Conservation (phyloP, 2,888 invertebrate genomes). For the Cephus runcator region DNA sequence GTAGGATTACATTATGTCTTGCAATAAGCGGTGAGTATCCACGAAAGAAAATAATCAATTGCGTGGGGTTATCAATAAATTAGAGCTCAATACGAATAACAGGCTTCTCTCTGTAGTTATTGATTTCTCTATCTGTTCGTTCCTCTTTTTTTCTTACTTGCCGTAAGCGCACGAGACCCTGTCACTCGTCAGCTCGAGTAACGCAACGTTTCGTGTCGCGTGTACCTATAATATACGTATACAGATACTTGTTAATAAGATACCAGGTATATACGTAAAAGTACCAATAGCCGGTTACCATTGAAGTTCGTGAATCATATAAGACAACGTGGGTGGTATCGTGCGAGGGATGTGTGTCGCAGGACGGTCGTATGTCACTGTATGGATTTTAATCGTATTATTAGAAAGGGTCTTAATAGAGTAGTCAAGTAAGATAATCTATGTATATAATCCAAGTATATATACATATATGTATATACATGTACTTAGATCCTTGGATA, state of each 20-base stretch:
- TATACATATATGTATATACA: too few species aligned
- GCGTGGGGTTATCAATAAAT: background rate
- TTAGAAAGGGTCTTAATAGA: background rate
- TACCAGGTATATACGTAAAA: constrained; percentile 11
- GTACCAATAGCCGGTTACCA: constrained; percentile 13
- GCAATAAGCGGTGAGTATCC: background rate
- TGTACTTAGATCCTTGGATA: background rate
- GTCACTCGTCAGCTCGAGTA: background rate
- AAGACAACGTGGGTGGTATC: constrained; percentile 13
- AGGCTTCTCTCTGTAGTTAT: background rate
- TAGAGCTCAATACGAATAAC: background rate
- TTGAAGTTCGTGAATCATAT: constrained; percentile 21
- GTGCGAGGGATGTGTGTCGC: background rate
- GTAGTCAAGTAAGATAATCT: background rate
- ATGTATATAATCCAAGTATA: background rate
- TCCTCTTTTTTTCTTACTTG: background rate
- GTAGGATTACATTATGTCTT: background rate
- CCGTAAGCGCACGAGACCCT: background rate
- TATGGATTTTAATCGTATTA: background rate
- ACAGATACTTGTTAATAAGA: background rate
- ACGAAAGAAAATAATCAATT: background rate
- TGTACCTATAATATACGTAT: background rate
- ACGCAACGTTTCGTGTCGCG: background rate
- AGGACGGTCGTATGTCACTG: constrained; percentile 3
- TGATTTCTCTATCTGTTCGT: background rate